Evolutionary conservation across 2,888 invertebrate genomes (phyloP).

Genomic region (Leptarthrus brevirostris): DNA sequence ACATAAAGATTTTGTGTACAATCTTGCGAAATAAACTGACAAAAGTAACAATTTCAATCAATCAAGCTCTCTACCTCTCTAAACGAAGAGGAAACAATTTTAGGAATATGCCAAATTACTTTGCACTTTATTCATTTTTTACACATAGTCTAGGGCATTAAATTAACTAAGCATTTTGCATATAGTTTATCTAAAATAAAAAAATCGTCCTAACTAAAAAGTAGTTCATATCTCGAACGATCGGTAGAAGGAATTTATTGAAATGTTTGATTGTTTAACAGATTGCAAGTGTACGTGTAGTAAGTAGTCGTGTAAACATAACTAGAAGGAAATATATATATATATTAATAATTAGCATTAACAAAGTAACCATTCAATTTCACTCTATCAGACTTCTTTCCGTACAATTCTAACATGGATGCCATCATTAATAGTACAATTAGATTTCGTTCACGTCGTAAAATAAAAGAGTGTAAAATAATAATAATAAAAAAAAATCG

Average conservation of each 20-base stretch:
- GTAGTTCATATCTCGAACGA: not conserved
- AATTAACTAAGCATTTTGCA: constrained; percentile 1
- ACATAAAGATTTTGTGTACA: constrained; percentile 24
- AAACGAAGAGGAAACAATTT: not conserved
- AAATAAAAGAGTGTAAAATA: not conserved
- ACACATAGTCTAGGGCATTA: not conserved
- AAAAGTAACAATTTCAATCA: constrained; percentile 4
- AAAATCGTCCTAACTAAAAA: not conserved
- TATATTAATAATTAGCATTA: constrained; percentile 34
- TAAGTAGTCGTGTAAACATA: constrained; percentile 22
- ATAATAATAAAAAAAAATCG: not conserved
- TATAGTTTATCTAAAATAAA: not conserved
- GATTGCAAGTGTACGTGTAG: constrained; percentile 24
- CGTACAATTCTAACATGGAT: not conserved
- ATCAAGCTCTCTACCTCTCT: too few relatives aligned
- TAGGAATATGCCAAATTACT: too few relatives aligned
- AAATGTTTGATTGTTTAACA: not conserved
- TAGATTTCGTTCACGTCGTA: not conserved
- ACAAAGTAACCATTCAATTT: constrained; percentile 6
- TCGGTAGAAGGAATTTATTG: not conserved
- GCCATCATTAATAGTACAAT: not conserved
- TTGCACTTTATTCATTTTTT: not conserved
- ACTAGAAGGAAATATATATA: constrained; percentile 20
- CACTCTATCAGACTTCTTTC: not conserved
- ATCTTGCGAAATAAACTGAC: constrained; percentile 19